A percentile compares a stretch with the other conserved stretches of the same genome.
Evolutionary conservation across 1,140 invertebrate species (phyloP).

Genomic region (Drosophila lacertosa): DNA sequence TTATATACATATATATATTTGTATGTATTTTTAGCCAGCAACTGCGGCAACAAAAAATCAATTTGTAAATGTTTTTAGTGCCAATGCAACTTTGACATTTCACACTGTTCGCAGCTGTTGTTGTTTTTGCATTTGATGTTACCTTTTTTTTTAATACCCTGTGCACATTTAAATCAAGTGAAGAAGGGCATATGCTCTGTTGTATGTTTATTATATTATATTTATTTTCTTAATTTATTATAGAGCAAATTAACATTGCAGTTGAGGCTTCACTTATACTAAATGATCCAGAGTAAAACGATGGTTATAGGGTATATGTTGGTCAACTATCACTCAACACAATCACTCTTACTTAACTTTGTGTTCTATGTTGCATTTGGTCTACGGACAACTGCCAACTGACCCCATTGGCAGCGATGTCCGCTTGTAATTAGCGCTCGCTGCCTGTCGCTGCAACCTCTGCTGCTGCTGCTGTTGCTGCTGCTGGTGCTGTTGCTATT

Average conservation of each 20-base stretch:
- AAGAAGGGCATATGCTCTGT: no score
- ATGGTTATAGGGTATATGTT: no score
- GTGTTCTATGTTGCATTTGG: constrained; percentile 39
- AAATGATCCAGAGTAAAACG: no score
- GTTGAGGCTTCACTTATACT: no score
- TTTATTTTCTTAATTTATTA: constrained; percentile 10
- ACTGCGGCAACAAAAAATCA: constrained; percentile 68
- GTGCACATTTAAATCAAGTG: no score
- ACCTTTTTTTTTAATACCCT: background rate
- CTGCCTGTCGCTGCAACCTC: background rate
- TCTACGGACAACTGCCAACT: constrained; percentile 55
- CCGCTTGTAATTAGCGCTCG: constrained; percentile 76
- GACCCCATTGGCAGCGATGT: constrained; percentile 73
- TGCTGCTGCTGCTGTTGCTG: constrained; percentile 26
- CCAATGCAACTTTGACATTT: constrained; percentile 67
- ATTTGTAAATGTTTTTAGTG: constrained; percentile 79
- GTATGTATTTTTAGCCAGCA: constrained; percentile 20
- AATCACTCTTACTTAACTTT: constrained; percentile 24
- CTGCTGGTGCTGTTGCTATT: constrained; percentile 29
- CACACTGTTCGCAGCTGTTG: constrained; percentile 54
- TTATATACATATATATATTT: constrained; percentile 49
- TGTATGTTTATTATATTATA: constrained; percentile 47
- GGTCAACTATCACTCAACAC: no score
- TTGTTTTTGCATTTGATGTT: constrained; percentile 4
- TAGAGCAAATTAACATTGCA: no score